Conservation (phyloP, 2,888 invertebrate genomes). For the Parasteatoda lunata region DNA sequence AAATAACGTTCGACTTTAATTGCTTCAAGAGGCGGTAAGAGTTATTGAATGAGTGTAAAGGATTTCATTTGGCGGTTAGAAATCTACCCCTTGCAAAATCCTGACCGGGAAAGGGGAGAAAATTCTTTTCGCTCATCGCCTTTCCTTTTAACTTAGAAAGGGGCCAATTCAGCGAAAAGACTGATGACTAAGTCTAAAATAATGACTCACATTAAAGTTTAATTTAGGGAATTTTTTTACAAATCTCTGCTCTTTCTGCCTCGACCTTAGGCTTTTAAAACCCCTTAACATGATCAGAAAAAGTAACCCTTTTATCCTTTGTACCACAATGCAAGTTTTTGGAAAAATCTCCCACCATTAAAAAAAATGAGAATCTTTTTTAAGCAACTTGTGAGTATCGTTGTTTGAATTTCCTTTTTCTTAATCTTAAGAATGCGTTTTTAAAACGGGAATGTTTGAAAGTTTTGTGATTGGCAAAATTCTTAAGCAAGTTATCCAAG, state of each 20-base stretch:
- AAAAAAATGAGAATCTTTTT: slow-evolving; percentile 20
- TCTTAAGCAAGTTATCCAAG: slow-evolving; percentile 66
- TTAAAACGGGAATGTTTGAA: slow-evolving; percentile 59
- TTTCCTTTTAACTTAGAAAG: slow-evolving; percentile 10
- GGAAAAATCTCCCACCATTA: slow-evolving; percentile 16
- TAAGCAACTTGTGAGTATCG: slow-evolving; percentile 19
- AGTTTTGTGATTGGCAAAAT: slow-evolving; percentile 67
- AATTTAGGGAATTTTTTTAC: slow-evolving; percentile 41
- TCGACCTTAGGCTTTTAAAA: slow-evolving; percentile 8
- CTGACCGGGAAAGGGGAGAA: slow-evolving; percentile 10
- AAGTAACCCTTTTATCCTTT: slow-evolving; percentile 34
- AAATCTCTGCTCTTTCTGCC: background rate
- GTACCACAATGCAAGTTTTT: slow-evolving; percentile 15
- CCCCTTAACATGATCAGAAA: slow-evolving; percentile 52
- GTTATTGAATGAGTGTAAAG: slow-evolving; percentile 9
- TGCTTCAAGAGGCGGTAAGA: slow-evolving; percentile 22
- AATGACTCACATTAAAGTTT: slow-evolving; percentile 67
- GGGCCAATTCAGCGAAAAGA: slow-evolving; percentile 59
- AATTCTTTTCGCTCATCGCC: slow-evolving; percentile 55
- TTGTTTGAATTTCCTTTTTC: slow-evolving; percentile 62
- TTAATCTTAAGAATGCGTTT: slow-evolving; percentile 63
- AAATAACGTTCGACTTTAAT: slow-evolving; percentile 43
- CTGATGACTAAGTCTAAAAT: slow-evolving; percentile 67
- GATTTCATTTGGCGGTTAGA: slow-evolving; percentile 46
- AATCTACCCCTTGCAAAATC: slow-evolving; percentile 30